Percentiles rank a stretch among this genome's conserved stretches.
phyloP scores from a whole-genome alignment of 1,140 invertebrate species.

The Tigriopus japonicus region DNA sequence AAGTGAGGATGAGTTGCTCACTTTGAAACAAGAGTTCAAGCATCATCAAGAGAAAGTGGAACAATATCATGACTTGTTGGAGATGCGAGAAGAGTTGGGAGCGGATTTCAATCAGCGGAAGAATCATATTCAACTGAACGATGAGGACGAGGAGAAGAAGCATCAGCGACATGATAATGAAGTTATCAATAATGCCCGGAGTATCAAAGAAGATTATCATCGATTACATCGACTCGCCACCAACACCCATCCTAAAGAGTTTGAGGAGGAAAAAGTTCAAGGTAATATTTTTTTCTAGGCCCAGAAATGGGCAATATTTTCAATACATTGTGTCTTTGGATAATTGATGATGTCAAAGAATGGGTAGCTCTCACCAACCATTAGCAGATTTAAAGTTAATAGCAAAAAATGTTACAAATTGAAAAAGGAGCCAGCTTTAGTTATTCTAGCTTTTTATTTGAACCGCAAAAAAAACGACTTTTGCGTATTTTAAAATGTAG shows the following conservation, averaged over 20 bases:
- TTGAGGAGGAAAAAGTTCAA: slow-evolving; percentile 62
- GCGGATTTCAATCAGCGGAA: background rate
- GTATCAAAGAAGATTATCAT: slow-evolving; percentile 59
- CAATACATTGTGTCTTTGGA: too few species aligned
- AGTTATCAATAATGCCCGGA: slow-evolving; percentile 39
- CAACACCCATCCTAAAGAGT: slow-evolving; percentile 50
- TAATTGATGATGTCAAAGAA: too few species aligned
- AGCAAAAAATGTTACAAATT: too few species aligned
- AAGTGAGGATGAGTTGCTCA: slow-evolving; percentile 53
- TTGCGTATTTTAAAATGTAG: too few species aligned
- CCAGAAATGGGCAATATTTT: too few species aligned
- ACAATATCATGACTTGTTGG: slow-evolving; percentile 44
- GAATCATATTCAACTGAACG: slow-evolving; percentile 8
- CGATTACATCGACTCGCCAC: slow-evolving; percentile 48
- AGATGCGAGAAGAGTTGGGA: background rate
- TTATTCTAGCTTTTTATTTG: too few species aligned
- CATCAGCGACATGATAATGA: background rate
- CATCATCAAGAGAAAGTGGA: slow-evolving; percentile 85
- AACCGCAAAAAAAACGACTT: too few species aligned
- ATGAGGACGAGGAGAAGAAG: slow-evolving; percentile 10
- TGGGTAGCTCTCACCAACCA: too few species aligned
- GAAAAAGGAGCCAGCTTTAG: too few species aligned
- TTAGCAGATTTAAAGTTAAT: too few species aligned
- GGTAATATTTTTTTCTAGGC: too few species aligned
- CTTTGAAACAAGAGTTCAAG: slow-evolving; percentile 66